Base-by-base conservation (phyloP, 1,140 invertebrate species). In the Pararge aegeria region DNA sequence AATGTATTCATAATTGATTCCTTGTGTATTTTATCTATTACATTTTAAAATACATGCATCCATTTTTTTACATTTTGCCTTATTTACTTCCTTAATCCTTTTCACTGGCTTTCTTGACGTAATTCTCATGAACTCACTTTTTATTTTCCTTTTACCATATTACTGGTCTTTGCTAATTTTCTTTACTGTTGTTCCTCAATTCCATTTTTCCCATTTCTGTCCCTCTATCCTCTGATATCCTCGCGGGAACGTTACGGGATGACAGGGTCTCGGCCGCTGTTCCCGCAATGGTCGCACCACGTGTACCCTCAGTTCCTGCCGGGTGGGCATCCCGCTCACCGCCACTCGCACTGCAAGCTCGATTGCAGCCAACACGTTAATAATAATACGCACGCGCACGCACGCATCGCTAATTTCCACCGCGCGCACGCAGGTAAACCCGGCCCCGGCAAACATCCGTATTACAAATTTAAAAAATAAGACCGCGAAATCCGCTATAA, bases 271-370 rank as follows among this genome's bases (percentile, higher is more conserved):
- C 92, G 95, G 83, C 96, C 96, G 74, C 92, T 96, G 80, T 97
- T 97, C 88, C 95, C 96, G 72, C 95, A 97, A 91, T 97, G 96
- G 96, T 96, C 95, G 73, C 95, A 97, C 91, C 95, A 97, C 91
- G 95, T 97, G 76, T 96, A 96, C 90, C 95, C 96, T 68, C 96
- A 97, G 93, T 97, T 96, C 92, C 93, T 97, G 87, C 95, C 96
- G 69, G 95, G 95, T 86, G 94, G 94, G 88, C 95, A 96, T 91
- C 95, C 95, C 78, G 90, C 91, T 81, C 90, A 92, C 86, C 91
- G 91, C 89, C 92, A 93, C 83, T 90, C 86, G 68, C 80, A 90
- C 78, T 89, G 87, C 79, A 89, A 90, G 69, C 83, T 86, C 73
- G 80, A 86, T 61, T 91, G 92, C 77, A 87, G 90, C 76, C 91